Evolutionary conservation across 2,888 invertebrate species (phyloP), one percentile per base, ranked within the genome.

Genomic region (Pandemis heparana): DNA sequence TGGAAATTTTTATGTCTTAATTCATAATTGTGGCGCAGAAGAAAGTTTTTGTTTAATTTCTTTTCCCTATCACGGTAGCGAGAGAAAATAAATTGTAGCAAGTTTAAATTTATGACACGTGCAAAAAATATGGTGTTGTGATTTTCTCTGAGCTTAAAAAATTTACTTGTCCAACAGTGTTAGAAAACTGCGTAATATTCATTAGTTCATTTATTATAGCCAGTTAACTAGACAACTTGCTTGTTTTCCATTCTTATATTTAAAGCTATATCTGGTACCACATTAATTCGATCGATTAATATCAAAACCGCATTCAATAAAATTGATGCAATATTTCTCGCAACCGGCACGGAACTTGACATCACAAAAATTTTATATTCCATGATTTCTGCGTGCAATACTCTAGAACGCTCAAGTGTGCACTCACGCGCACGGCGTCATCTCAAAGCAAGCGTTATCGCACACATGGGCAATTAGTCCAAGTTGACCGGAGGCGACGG

Each of bases 381-480:
- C 62, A 75, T 38, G 62, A 71, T 67, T 68, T 71, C 61, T 75
- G 71, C 70, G 69, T 73, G 70, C 62, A 43, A 65, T 70, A 70
- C 70, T 65, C 62, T 18, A 46, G 67, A 74, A 74, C 76, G 75
- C 71, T 81, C 80, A 83, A 81, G 85, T 86, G 82, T 82, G 86
- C 83, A 87, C 89, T 90, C 91, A 83, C 84, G 91, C 92, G 92
- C 91, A 90, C 86, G 86, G 87, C 86, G 90, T 90, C 89, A 86
- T 89, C 92, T 91, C 85, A 88, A 89, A 87, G 87, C 88, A 88
- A 89, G 88, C 87, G 89, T 91, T 91, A 91, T 90, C 89, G 93
- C 94, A 94, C 94, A 94, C 94, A 94, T 89, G 89, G 91, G 92
- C 94, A 94, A 94, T 94, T 94, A 94, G 93, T 91, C 91, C 91